Percentiles rank a stretch among this genome's conserved stretches.
Conservation (phyloP, 2,888 invertebrate species). For the Drosophila greeni region DNA sequence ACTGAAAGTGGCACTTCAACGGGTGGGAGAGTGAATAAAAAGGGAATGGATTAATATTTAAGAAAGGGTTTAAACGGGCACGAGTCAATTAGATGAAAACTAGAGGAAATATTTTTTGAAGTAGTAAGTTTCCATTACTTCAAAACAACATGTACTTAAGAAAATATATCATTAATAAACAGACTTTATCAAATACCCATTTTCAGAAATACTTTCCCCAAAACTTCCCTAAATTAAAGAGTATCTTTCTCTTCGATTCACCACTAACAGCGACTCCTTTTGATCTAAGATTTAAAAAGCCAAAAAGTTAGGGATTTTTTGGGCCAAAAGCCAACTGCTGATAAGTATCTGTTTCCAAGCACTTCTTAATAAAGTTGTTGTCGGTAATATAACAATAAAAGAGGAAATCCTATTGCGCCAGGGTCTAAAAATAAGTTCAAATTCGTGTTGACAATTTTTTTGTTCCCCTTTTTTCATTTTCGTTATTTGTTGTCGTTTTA, state of each 20-base stretch:
- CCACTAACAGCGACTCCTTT: neutral
- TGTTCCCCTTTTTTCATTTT: slow-evolving; percentile 10
- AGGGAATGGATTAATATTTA: neutral
- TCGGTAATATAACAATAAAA: slow-evolving; percentile 43
- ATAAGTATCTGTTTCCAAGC: slow-evolving; percentile 31
- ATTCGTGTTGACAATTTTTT: slow-evolving; percentile 70
- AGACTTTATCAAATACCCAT: neutral
- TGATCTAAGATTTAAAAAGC: slow-evolving; percentile 23
- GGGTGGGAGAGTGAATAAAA: neutral
- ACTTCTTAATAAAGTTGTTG: slow-evolving; percentile 65
- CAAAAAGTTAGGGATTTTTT: slow-evolving; percentile 17
- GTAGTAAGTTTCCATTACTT: no score
- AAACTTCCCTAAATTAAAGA: neutral
- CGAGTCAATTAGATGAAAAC: neutral
- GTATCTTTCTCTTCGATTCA: slow-evolving; percentile 6
- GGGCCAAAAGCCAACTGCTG: slow-evolving; percentile 19
- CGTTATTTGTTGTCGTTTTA: slow-evolving; percentile 42
- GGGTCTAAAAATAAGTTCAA: slow-evolving; percentile 69
- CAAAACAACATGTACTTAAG: no score
- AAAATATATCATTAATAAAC: no score
- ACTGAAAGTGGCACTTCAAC: slow-evolving; percentile 39
- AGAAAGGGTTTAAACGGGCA: neutral
- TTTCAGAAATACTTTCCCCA: neutral
- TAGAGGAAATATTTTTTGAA: no score
- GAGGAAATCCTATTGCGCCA: slow-evolving; percentile 59